Conservation (phyloP, 2,888 invertebrate species). For the Sesamia inferens region DNA sequence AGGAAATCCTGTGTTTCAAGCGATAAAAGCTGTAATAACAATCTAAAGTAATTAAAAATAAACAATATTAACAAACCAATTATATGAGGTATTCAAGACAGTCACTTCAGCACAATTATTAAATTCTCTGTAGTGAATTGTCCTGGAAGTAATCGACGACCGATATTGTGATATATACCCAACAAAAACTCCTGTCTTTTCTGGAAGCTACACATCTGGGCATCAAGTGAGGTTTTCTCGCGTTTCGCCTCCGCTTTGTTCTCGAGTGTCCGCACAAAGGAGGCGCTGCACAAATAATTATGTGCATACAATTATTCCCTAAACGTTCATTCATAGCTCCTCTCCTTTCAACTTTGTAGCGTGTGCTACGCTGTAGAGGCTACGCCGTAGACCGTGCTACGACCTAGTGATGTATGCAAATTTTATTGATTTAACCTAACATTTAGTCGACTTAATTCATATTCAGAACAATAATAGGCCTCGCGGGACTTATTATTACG, state of each 20-base stretch:
- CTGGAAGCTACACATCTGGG: conserved; percentile 64
- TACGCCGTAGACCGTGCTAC: conserved; percentile 58
- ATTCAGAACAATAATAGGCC: conserved; percentile 51
- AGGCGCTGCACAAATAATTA: conserved; percentile 87
- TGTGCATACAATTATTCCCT: conserved; percentile 89
- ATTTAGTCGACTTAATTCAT: conserved; percentile 55
- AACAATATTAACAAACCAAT: no score
- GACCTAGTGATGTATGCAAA: conserved; percentile 56
- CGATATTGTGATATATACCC: no score
- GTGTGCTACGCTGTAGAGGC: conserved; percentile 52
- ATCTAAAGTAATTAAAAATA: no score
- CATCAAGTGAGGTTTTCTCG: conserved; percentile 65
- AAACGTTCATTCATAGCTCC: conserved; percentile 76
- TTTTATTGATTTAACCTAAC: conserved; percentile 57
- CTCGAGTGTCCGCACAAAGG: conserved; percentile 82
- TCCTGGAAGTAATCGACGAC: background rate
- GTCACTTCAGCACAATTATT: no score
- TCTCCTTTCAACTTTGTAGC: conserved; percentile 54
- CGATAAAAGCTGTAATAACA: no score
- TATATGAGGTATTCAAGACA: no score
- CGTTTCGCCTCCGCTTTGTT: conserved; percentile 77
- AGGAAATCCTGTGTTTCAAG: no score
- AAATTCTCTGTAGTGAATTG: no score
- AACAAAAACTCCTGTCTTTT: conserved; percentile 60
- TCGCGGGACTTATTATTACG: conserved; percentile 47